These are phyloP conservation scores for Phlogophora meticulosa DNA, from an alignment of 2,888 invertebrate genomes.

Conservation along the genomic window DNA sequence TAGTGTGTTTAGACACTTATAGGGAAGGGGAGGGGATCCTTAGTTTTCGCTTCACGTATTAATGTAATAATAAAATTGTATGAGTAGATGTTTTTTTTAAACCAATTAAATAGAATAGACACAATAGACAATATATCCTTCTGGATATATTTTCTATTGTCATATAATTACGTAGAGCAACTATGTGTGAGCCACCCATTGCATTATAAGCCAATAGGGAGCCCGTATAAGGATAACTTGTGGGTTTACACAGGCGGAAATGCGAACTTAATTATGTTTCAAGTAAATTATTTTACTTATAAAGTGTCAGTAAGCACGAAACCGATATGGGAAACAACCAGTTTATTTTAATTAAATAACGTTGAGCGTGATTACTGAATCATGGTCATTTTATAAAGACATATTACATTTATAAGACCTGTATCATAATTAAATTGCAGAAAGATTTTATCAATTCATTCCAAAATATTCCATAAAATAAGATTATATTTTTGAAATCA, in stretches of 20 bases:
- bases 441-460: background rate
- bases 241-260: slow-evolving; percentile 28
- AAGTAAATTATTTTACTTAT: slow-evolving; percentile 26
- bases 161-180: background rate
- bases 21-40: too few relatives aligned
- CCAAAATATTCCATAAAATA: background rate
- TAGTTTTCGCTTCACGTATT: too few relatives aligned
- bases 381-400: slow-evolving; percentile 4
- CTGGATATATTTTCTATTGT: background rate
- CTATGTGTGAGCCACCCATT: background rate
- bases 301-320: slow-evolving; percentile 23
- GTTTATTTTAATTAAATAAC: slow-evolving; percentile 26
- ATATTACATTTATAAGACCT: background rate
- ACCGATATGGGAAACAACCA: slow-evolving; percentile 30
- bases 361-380: slow-evolving; percentile 15
- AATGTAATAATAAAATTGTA: too few relatives aligned
- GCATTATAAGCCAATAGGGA: background rate
- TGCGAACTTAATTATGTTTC: slow-evolving; percentile 25
- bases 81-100: too few relatives aligned
- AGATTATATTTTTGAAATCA: background rate
- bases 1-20: too few relatives aligned
- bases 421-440: too few relatives aligned
- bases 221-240: slow-evolving; percentile 3
- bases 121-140: too few relatives aligned
- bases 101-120: too few relatives aligned